Percentiles rank a stretch among this genome's conserved stretches.
Conservation (phyloP, 2,888 invertebrate species). For the Ectobius pallidus region DNA sequence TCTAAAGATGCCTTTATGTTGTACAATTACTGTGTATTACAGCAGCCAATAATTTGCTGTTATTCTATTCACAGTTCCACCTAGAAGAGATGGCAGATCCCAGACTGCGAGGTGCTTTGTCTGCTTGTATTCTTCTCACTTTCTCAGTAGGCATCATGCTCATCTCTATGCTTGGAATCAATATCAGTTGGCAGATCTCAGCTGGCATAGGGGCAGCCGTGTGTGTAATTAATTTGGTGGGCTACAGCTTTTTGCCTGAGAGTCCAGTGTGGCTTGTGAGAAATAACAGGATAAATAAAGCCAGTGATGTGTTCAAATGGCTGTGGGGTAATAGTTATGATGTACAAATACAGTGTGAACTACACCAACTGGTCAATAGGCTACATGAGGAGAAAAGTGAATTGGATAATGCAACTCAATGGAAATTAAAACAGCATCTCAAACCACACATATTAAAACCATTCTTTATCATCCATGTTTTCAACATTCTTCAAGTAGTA, state of each 20-base stretch:
- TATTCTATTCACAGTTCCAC: too few relatives aligned
- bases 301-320: background rate
- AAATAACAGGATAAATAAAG: background rate
- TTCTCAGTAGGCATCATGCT: slow-evolving; percentile 2
- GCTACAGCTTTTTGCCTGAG: slow-evolving; percentile 1
- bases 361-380: too few relatives aligned
- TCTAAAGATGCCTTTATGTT: too few relatives aligned
- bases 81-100: background rate
- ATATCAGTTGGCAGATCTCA: background rate
- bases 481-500: background rate
- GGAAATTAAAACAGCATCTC: background rate
- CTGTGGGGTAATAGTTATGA: background rate
- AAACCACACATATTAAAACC: background rate
- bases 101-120: background rate
- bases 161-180: background rate
- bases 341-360: too few relatives aligned
- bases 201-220: background rate
- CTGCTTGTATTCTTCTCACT: background rate
- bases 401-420: too few relatives aligned
- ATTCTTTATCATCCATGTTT: background rate
- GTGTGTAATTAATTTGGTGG: background rate
- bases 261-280: slow-evolving; percentile 12
- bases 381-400: too few relatives aligned
- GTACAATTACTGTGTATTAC: too few relatives aligned
- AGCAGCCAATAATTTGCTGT: too few relatives aligned